Evolutionary conservation across 2,113 vertebrate species (phyloP).

Genomic region (Dryoscopus gambensis): DNA sequence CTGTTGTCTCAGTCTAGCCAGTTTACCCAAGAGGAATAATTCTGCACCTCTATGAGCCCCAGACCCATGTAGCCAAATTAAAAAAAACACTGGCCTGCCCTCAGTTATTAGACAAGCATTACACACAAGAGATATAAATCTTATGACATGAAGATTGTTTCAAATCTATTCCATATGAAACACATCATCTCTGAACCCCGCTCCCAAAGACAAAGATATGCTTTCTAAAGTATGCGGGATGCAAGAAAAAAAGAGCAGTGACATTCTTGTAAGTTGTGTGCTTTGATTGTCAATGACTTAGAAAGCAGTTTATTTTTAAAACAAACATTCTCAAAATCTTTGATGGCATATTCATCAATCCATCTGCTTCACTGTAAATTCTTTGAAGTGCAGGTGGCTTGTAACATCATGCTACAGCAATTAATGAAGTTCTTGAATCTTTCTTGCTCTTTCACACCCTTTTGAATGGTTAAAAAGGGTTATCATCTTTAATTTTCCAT

Average conservation of each 20-base stretch:
- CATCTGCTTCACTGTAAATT: constrained; percentile 69
- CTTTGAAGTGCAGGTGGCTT: constrained; percentile 71
- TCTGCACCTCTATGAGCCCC: neutral
- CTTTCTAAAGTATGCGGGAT: neutral
- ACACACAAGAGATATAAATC: neutral
- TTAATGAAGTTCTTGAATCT: constrained; percentile 70
- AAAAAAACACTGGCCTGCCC: neutral
- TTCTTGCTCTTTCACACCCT: constrained; percentile 52
- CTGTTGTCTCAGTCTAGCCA: neutral
- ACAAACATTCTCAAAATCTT: constrained; percentile 67
- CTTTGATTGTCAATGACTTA: constrained; percentile 17
- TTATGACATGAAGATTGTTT: neutral
- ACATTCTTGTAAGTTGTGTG: neutral
- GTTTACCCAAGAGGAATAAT: neutral
- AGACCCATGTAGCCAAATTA: neutral
- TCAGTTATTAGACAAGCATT: neutral
- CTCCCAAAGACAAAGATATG: neutral
- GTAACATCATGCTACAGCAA: constrained; percentile 45
- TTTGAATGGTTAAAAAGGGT: constrained; percentile 57
- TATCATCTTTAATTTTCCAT: constrained; percentile 64
- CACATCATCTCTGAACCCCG: neutral
- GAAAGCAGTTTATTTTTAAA: constrained; percentile 68
- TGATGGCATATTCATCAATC: constrained; percentile 66
- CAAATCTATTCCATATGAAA: neutral
- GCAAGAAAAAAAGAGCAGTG: neutral